These are phyloP conservation scores for Argopecten irradians DNA, from an alignment of 1,140 invertebrate genomes.

Conservation along the genomic window DNA sequence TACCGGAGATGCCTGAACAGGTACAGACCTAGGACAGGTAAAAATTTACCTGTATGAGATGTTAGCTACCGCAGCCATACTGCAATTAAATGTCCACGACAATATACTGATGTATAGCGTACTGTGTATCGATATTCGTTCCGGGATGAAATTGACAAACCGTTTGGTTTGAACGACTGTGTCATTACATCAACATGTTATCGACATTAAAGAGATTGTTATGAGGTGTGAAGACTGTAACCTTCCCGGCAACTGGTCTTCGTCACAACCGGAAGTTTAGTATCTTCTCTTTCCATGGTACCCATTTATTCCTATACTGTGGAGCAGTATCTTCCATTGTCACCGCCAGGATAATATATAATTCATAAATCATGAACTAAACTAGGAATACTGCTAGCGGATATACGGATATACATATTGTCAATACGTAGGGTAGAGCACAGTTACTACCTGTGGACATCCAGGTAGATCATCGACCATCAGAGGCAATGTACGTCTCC, in stretches of 20 bases:
- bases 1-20: background rate
- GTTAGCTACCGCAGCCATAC: background rate
- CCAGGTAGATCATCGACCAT: background rate
- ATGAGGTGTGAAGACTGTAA: background rate
- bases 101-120: background rate
- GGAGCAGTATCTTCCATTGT: background rate
- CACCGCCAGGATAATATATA: background rate
- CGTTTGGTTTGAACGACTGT: background rate
- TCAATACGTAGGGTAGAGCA: background rate
- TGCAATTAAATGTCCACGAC: background rate
- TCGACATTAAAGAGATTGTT: background rate
- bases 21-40: no score
- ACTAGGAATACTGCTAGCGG: no score
- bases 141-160: background rate
- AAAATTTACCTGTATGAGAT: background rate
- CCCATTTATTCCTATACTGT: background rate
- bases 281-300: background rate
- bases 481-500: no score
- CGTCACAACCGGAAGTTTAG: background rate
- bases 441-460: background rate
- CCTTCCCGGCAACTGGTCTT: background rate
- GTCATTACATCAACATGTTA: background rate
- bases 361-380: background rate
- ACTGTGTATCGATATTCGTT: background rate
- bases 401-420: background rate